Evolutionary conservation across 1,140 invertebrate genomes (phyloP), one percentile per base, ranked within the genome.

Genomic region (Dysdera silvatica): DNA sequence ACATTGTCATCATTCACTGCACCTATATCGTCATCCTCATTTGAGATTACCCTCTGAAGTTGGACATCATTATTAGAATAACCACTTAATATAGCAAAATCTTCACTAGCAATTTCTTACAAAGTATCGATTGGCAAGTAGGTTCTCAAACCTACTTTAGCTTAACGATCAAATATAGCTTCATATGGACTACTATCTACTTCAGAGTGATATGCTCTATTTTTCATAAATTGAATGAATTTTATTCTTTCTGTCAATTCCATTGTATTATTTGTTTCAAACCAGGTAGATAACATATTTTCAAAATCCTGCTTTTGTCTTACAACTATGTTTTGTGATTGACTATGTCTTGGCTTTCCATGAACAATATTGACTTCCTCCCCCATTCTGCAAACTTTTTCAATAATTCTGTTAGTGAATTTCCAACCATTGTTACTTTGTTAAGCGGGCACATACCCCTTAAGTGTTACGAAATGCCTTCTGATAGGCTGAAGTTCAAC

Each of bases 321-420:
- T 33, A 24, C 70, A 18, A 77, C 70, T 61, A 67, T 45, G 41
- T 70, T 70, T 63, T 75, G 69, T 23, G 52, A 68, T 58, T 76
- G 75, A 14, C 54, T 55, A 53, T 76, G 70, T 32, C 70, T n/a
- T 24, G 73, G 68, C 66, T 74, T 73, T 8, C 74, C 71, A 71
- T 78, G 72, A 26, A 76, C 72, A 48, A 79, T 74, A 41, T 73
- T 74, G 52, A 72, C 70, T 47, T 71, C 65, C 23, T 67, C 70
- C 71, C 70, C 74, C 51, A 49, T 41, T 57, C 55, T 29, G 14
- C 26, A 47, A 51, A 31, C 48, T 57, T 45, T 31, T 37, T 37
- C 32, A 47, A 33, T 45, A 57, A 45, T 45, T 47, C 33, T 45
- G 26, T 47, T 47, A 7, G 18, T 31, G 33, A 57, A 57, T 57